Base-by-base conservation (phyloP, 2,797 vertebrate genomes). In the Benthosema pterotum region DNA sequence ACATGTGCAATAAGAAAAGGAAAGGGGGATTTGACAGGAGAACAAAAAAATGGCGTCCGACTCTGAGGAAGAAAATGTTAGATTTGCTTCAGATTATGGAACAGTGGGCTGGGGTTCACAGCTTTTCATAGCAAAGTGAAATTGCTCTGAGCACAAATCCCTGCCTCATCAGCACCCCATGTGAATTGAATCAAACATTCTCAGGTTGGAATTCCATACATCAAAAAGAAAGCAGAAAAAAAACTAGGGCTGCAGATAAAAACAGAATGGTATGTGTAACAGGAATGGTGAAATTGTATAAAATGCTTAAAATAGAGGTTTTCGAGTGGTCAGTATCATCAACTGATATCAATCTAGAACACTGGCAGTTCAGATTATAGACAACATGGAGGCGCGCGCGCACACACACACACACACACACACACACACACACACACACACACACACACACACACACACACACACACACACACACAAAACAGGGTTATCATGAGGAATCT, bases 221-320 rank as follows among this genome's bases (percentile, higher is more conserved):
- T 57, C 38, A 28, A 55, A 59, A 38, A 38, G 52, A 17, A 57
- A 65, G 60, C 54, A 18, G 55, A 57, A 62, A 38, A 62, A 38
- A 38, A 38, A 38, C 32, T 38, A 38, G 32, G 74, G 65, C 57
- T 42, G 63, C 56, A 56, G 67, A 32, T 60, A 42, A 52, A 75
- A 25, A 25, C 22, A 25, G 22, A 3, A 25, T 5, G 3, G 67
- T 59, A 73, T 71, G 69, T 52, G 67, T 54, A 38, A 15, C 60
- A 72, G 58, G 73, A 49, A 52, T 71, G 67, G 75, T 63, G 69
- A 67, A 42, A 69, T 38, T 71, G 79, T 78, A 86, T 80, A 74
- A 85, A 87, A 82, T 70, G 68, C 78, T 72, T 75, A 82, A 82
- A 72, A 81, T 79, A 83, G 77, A 76, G 78, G 80, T 77, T 64